These are phyloP conservation scores for Vidua macroura DNA, from an alignment of 2,113 vertebrate genomes.

Conservation along the genomic window DNA sequence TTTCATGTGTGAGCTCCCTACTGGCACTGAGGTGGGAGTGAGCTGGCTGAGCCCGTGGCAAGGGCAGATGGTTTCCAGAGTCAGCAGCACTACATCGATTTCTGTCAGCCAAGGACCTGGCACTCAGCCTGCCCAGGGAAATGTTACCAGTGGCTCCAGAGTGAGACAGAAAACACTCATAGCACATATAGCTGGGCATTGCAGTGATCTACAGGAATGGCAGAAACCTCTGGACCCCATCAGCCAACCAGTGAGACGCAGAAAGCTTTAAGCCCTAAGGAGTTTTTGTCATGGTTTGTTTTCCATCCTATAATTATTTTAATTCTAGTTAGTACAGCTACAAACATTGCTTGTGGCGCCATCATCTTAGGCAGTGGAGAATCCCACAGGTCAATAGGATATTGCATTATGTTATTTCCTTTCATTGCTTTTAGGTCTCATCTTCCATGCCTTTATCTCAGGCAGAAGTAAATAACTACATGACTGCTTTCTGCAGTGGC, in stretches of 20 bases:
- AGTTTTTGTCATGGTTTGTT: background rate
- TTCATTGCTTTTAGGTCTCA: background rate
- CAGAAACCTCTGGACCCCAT: background rate
- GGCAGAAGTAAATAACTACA: background rate
- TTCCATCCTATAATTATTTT: background rate
- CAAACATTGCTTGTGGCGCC: background rate
- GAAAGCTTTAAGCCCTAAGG: background rate
- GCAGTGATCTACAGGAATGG: background rate
- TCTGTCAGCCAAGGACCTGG: background rate
- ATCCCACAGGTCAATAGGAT: constrained; percentile 24
- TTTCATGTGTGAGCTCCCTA: background rate
- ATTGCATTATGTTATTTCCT: background rate
- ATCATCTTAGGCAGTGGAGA: background rate
- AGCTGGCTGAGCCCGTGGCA: background rate
- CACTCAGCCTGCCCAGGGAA: background rate
- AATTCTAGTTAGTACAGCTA: background rate
- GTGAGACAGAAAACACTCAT: background rate
- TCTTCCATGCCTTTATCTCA: background rate
- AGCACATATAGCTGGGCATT: background rate
- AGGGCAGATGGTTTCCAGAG: background rate
- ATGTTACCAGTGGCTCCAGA: background rate
- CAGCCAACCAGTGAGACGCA: background rate
- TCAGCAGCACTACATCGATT: rapidly evolving
- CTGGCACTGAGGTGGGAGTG: background rate
- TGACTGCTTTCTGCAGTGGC: background rate